Evolutionary conservation across 2,113 vertebrate genomes (phyloP).

Genomic region (Tamias sibiricus): DNA sequence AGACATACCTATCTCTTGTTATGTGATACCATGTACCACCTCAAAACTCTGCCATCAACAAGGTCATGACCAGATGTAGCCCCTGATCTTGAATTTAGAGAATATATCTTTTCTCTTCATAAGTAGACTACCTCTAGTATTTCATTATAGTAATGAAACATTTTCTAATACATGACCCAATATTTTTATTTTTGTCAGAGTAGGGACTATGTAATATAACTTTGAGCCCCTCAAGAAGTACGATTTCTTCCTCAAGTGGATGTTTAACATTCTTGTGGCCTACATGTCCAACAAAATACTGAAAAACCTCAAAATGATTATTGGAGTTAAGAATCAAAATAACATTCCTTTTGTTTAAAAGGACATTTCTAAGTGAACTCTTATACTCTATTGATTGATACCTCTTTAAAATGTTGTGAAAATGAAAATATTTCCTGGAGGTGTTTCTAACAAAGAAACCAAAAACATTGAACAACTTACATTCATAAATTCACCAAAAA

Average conservation of each 20-base stretch:
- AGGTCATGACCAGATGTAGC: not conserved
- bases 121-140: not conserved
- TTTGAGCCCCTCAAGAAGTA: not conserved
- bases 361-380: not conserved
- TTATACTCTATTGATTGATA: not conserved
- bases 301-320: slow-evolving; percentile 2
- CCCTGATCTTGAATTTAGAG: no score
- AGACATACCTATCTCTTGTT: not conserved
- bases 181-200: not conserved
- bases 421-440: not conserved
- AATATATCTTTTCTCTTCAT: not conserved
- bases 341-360: not conserved
- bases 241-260: not conserved
- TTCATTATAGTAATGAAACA: not conserved
- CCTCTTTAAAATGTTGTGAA: not conserved
- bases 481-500: not conserved
- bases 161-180: not conserved
- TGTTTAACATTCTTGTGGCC: not conserved
- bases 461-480: not conserved
- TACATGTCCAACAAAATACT: not conserved
- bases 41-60: not conserved
- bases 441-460: not conserved
- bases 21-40: no score
- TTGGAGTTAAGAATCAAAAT: not conserved
- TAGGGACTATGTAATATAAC: not conserved